A percentile compares a stretch with the other conserved stretches of the same genome.
These are phyloP conservation scores for Leptopilina syphax DNA, from an alignment of 2,888 invertebrate species.

Conservation along the genomic window DNA sequence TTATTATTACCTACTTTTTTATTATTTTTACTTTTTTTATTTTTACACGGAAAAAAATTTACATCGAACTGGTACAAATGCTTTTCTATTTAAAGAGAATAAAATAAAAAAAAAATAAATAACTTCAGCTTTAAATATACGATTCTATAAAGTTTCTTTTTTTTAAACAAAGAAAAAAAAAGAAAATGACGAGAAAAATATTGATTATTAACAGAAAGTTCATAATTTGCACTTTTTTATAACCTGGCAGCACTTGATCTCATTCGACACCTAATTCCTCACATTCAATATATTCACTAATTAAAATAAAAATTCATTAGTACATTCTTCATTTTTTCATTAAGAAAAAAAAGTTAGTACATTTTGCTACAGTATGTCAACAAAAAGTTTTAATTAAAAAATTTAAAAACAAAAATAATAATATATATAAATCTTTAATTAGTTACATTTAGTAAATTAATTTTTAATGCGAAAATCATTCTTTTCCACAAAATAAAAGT, in stretches of 20 bases:
- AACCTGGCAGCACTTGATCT: not conserved
- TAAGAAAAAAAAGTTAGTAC: not conserved
- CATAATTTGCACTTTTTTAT: not conserved
- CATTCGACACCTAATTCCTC: conserved; percentile 2
- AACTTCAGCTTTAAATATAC: not conserved
- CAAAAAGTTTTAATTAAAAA: not conserved
- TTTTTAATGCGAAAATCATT: too few relatives aligned
- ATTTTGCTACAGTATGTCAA: not conserved
- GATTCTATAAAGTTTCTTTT: too few relatives aligned
- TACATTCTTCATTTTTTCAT: not conserved
- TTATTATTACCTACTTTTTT: too few relatives aligned
- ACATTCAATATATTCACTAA: not conserved
- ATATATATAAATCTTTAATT: too few relatives aligned
- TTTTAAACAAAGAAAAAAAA: not conserved
- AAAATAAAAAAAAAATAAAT: too few relatives aligned
- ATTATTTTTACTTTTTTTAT: too few relatives aligned
- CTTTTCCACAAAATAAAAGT: too few relatives aligned
- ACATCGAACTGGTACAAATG: too few relatives aligned
- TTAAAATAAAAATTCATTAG: conserved; percentile 14
- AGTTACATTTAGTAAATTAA: too few relatives aligned
- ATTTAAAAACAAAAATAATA: too few relatives aligned
- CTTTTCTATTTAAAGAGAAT: too few relatives aligned
- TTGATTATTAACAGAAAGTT: conserved; percentile 16
- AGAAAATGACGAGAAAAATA: not conserved
- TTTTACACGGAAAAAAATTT: too few relatives aligned